Percentiles rank a stretch among this genome's conserved stretches.
These are phyloP conservation scores for Sebastolobus altivelis DNA, from an alignment of 2,797 vertebrate species.

Conservation along the genomic window DNA sequence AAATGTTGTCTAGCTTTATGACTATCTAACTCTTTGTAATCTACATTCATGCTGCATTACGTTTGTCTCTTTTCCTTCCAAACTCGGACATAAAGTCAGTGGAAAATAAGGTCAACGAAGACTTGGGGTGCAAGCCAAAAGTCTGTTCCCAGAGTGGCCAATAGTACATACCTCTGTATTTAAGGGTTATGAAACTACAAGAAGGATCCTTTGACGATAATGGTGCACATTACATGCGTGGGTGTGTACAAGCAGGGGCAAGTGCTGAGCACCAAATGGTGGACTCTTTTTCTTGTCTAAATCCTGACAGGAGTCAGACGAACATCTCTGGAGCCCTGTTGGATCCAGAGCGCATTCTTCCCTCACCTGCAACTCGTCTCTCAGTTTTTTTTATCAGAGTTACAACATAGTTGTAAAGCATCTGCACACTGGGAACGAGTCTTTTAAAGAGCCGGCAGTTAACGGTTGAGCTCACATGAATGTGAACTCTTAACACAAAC, in stretches of 20 bases:
- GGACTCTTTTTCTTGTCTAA: slow-evolving; percentile 31
- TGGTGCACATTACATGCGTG: slow-evolving; percentile 45
- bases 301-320: slow-evolving; percentile 31
- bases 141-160: slow-evolving; percentile 8
- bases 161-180: slow-evolving; percentile 18
- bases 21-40: slow-evolving; percentile 20
- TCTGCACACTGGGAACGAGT: slow-evolving; percentile 11
- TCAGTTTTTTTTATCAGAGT: slow-evolving; percentile 22
- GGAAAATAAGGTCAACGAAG: not conserved
- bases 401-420: slow-evolving; percentile 29
- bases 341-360: slow-evolving; percentile 49
- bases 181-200: slow-evolving; percentile 45
- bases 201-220: slow-evolving; percentile 42
- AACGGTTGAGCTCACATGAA: slow-evolving; percentile 20
- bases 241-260: slow-evolving; percentile 74
- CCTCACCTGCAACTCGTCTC: slow-evolving; percentile 54
- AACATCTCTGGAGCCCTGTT: not conserved
- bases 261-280: slow-evolving; percentile 54
- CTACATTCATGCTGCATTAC: slow-evolving; percentile 6
- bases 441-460: not conserved
- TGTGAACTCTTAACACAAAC: not conserved
- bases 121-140: slow-evolving; percentile 17
- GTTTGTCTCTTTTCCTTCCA: not conserved
- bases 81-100: slow-evolving; percentile 8
- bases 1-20: not conserved